These are phyloP conservation scores for Ectemnius continuus DNA, from an alignment of 2,888 invertebrate genomes.

Conservation along the genomic window DNA sequence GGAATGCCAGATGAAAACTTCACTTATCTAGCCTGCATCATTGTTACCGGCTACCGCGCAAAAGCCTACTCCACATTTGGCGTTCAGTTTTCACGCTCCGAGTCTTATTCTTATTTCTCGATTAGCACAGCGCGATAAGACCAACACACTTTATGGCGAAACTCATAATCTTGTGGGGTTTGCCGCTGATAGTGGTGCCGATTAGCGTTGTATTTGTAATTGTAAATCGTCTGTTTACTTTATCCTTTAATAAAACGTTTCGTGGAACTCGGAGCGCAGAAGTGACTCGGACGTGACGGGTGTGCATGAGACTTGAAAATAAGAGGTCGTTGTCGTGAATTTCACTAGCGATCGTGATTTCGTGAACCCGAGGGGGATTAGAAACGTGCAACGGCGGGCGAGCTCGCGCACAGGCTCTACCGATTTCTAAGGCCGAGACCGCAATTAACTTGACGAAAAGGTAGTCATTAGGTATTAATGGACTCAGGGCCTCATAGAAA, in stretches of 20 bases:
- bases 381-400: neutral
- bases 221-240: neutral
- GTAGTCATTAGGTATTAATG: constrained; percentile 1
- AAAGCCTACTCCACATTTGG: neutral
- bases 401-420: neutral
- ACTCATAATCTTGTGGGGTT: neutral
- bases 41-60: constrained; percentile 1
- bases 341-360: constrained; percentile 2
- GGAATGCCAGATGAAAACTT: constrained; percentile 2
- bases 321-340: neutral
- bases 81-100: neutral
- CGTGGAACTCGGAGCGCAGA: too few relatives aligned
- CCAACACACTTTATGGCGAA: neutral
- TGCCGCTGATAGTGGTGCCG: neutral
- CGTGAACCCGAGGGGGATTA: neutral
- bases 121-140: neutral
- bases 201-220: neutral
- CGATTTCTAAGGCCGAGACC: neutral
- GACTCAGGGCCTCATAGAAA: neutral
- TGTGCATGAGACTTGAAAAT: neutral
- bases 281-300: too few relatives aligned
- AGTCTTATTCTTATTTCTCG: neutral
- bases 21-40: constrained; percentile 3
- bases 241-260: too few relatives aligned
- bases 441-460: neutral